These are phyloP conservation scores for Agrotis ipsilon DNA, from an alignment of 2,888 invertebrate species.

Conservation along the genomic window DNA sequence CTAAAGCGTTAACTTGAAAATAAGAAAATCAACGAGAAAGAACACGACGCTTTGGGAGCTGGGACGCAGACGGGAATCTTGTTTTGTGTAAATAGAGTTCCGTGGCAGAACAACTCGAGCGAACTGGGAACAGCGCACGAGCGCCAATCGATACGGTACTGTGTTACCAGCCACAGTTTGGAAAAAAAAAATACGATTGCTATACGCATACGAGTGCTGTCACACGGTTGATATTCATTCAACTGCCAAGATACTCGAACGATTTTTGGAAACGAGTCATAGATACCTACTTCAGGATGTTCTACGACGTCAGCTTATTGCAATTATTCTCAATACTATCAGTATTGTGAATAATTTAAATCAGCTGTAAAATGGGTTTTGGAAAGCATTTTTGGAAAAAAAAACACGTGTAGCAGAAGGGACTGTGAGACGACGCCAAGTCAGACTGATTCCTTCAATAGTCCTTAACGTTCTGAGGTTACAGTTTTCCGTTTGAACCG, in stretches of 20 bases:
- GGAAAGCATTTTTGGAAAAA: no score
- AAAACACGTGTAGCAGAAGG: no score
- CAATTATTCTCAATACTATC: no score
- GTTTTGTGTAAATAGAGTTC: conserved; percentile 69
- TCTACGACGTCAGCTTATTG: not conserved
- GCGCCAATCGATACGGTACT: conserved; percentile 49
- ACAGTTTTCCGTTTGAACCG: no score
- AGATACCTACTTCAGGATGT: not conserved
- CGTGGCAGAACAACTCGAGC: conserved; percentile 56
- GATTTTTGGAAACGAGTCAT: conserved; percentile 2
- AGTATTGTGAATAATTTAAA: not conserved
- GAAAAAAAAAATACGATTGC: not conserved
- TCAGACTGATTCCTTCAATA: no score
- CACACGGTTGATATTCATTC: conserved; percentile 8
- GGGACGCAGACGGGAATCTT: conserved; percentile 61
- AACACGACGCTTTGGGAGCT: conserved; percentile 54
- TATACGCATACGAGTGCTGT: conserved; percentile 7
- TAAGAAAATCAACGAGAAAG: conserved; percentile 63
- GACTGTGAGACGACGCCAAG: no score
- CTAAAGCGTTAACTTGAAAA: conserved; percentile 66
- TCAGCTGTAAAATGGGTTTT: not conserved
- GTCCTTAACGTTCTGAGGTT: no score
- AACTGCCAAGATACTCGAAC: not conserved
- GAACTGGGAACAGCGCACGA: conserved; percentile 25
- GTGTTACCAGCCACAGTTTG: conserved; percentile 44